Evolutionary conservation across 2,797 vertebrate genomes (phyloP).

Genomic region (Tenualosa ilisha): DNA sequence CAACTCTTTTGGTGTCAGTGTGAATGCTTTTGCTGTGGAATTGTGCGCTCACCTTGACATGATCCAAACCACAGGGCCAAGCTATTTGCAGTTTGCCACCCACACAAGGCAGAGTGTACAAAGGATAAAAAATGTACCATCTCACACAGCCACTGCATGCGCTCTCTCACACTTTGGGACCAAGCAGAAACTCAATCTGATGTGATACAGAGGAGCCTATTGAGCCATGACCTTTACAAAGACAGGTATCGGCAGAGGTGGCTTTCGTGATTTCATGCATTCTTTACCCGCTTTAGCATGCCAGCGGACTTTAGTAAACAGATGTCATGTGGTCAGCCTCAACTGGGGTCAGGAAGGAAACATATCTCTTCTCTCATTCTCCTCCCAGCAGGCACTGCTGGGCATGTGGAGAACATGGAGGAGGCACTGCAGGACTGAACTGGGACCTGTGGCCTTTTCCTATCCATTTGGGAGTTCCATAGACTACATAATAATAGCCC

Average conservation of each 20-base stretch:
- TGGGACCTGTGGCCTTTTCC: background rate
- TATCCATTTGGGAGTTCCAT: too few relatives aligned
- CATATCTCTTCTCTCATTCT: background rate
- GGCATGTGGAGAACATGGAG: background rate
- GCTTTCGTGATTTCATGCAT: background rate
- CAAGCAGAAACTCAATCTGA: background rate
- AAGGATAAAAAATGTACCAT: background rate
- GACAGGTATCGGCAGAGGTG: background rate
- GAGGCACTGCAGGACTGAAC: background rate
- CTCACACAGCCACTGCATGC: background rate
- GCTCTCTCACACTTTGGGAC: background rate
- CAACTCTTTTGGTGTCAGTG: background rate
- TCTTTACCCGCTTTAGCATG: background rate
- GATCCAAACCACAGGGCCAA: background rate
- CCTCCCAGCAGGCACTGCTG: background rate
- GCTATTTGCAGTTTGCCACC: conserved; percentile 3
- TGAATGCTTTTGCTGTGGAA: background rate
- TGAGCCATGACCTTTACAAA: background rate
- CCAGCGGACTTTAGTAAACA: conserved; percentile 3
- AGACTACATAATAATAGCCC: too few relatives aligned
- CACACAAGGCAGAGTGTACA: background rate
- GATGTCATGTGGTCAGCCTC: background rate
- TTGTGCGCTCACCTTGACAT: conserved; percentile 8
- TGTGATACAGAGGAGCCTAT: background rate
- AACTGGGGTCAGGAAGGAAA: background rate